Conservation (phyloP, 2,888 invertebrate species). For the Hypomecis punctinalis region DNA sequence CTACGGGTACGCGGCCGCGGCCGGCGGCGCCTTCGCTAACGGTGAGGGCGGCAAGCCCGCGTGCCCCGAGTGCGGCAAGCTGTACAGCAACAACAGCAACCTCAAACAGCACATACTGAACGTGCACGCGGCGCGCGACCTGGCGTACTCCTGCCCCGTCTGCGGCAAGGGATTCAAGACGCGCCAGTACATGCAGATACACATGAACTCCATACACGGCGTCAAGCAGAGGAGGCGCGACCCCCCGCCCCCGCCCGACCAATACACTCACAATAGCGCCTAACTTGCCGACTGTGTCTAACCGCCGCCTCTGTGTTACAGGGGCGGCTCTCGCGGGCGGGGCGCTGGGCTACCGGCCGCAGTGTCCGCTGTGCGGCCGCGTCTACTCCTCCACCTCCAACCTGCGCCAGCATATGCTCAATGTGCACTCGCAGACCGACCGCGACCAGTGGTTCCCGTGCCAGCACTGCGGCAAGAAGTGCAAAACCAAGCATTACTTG, state of each 20-base stretch:
- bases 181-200: constrained; percentile 89
- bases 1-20: constrained; percentile 51
- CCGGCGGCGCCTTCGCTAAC: constrained; percentile 56
- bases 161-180: constrained; percentile 89
- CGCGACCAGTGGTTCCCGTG: constrained; percentile 90
- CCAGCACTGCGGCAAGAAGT: constrained; percentile 90
- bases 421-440: constrained; percentile 89
- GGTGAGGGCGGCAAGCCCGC: constrained; percentile 83
- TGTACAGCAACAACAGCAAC: constrained; percentile 88
- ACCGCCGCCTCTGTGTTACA: constrained; percentile 88
- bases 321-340: constrained; percentile 86
- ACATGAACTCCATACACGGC: constrained; percentile 88
- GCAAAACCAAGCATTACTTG: constrained; percentile 91
- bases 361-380: constrained; percentile 89
- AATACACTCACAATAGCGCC: constrained; percentile 77
- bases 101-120: constrained; percentile 89
- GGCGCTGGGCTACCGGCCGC: constrained; percentile 85
- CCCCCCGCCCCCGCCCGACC: constrained; percentile 70
- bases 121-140: constrained; percentile 87
- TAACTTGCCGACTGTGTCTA: constrained; percentile 70
- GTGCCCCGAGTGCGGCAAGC: constrained; percentile 88
- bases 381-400: constrained; percentile 90
- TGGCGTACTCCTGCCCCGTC: constrained; percentile 86
- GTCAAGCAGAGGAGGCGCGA: constrained; percentile 85
- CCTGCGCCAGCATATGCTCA: constrained; percentile 91